A percentile compares a stretch with the other conserved stretches of the same genome.
These are phyloP conservation scores for Lineus longissimus DNA, from an alignment of 1,140 invertebrate species.

Conservation along the genomic window DNA sequence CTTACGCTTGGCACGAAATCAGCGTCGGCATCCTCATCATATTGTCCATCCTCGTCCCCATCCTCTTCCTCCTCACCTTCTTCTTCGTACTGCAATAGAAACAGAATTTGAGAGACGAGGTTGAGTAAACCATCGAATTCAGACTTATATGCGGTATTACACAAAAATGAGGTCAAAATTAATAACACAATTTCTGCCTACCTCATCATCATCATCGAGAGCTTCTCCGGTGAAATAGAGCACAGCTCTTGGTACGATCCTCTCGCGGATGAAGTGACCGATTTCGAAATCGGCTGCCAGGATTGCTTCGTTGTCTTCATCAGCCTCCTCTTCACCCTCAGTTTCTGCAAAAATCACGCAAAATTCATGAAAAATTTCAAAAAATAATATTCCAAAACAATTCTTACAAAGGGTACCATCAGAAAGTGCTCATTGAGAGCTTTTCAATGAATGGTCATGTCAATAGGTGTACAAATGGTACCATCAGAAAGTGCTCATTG, in stretches of 20 bases:
- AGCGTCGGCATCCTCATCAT: slow-evolving; percentile 18
- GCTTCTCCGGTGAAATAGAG: slow-evolving; percentile 82
- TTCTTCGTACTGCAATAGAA: not conserved
- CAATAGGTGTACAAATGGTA: too few relatives aligned
- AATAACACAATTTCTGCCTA: slow-evolving; percentile 8
- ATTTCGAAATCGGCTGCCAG: slow-evolving; percentile 93
- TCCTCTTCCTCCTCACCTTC: slow-evolving; percentile 15
- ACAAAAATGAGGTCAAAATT: not conserved
- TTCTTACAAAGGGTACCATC: too few relatives aligned
- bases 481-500: too few relatives aligned
- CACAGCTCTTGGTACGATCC: slow-evolving; percentile 87
- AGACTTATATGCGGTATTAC: not conserved
- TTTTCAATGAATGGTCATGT: too few relatives aligned
- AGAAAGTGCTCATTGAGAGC: too few relatives aligned
- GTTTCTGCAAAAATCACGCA: slow-evolving; percentile 30
- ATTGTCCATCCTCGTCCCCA: slow-evolving; percentile 14
- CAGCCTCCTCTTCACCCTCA: slow-evolving; percentile 42
- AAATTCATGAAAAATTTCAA: too few relatives aligned
- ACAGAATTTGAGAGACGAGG: not conserved
- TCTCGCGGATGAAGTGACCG: slow-evolving; percentile 93
- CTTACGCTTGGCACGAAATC: slow-evolving; percentile 12
- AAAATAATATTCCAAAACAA: slow-evolving; percentile 11
- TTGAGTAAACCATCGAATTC: not conserved
- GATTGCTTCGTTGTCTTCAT: slow-evolving; percentile 72
- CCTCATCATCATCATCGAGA: slow-evolving; percentile 47